Evolutionary conservation across 2,888 invertebrate genomes (phyloP).

Genomic region (Helobdella robusta): DNA sequence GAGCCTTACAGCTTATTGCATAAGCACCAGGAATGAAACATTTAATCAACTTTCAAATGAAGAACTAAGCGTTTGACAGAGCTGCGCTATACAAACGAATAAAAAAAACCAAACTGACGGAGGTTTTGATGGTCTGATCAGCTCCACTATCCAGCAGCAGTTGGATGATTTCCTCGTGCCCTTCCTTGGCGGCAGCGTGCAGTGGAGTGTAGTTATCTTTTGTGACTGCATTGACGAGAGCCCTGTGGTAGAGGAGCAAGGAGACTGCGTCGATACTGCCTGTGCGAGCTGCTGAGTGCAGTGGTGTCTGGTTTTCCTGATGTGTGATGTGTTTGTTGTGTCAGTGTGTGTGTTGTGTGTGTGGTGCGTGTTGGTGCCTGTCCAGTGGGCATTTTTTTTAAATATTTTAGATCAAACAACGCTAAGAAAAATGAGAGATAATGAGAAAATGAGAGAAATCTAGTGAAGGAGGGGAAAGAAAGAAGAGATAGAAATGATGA

Average conservation of each 20-base stretch:
- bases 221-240: constrained; percentile 85
- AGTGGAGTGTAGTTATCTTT: constrained; percentile 96
- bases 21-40: no score
- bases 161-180: constrained; percentile 95
- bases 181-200: constrained; percentile 77
- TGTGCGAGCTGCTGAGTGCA: constrained; percentile 84
- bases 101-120: constrained; percentile 55
- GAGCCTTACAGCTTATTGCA: no score
- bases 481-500: no score
- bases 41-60: no score
- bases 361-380: not conserved
- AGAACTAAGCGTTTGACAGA: no score
- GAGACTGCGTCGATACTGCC: constrained; percentile 98
- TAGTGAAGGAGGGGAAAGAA: no score
- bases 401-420: no score
- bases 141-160: constrained; percentile 85
- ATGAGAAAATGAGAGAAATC: no score
- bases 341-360: not conserved
- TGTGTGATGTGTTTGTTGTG: not conserved
- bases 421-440: no score
- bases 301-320: constrained; percentile 84
- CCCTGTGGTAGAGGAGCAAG: constrained; percentile 87
- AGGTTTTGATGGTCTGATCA: constrained; percentile 82
- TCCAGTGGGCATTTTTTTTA: no score
- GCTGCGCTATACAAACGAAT: no score